Conservation (phyloP, 2,888 invertebrate genomes). For the Trachelus tabidus region DNA sequence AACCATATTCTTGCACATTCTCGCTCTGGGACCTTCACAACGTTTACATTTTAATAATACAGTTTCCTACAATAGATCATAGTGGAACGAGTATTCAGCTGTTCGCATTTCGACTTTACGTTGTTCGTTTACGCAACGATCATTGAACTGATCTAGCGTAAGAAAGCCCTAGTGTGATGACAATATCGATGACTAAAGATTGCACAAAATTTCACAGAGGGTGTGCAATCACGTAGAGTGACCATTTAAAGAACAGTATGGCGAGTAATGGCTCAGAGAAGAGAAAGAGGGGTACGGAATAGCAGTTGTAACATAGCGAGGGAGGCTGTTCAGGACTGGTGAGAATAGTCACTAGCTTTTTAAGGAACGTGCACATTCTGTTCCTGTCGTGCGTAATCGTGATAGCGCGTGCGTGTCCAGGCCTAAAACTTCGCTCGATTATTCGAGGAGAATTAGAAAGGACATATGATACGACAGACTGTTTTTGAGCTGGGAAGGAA, state of each 20-base stretch:
- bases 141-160: neutral
- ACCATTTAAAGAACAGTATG: neutral
- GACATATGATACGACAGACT: neutral
- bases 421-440: neutral
- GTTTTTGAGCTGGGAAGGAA: neutral
- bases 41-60: neutral
- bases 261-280: neutral
- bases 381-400: neutral
- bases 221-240: neutral
- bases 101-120: neutral
- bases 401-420: neutral
- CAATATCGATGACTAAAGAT: neutral
- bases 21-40: neutral
- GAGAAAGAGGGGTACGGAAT: neutral
- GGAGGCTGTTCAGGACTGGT: neutral
- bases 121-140: neutral
- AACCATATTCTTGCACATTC: constrained; percentile 4
- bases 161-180: neutral
- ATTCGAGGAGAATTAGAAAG: neutral
- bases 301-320: neutral
- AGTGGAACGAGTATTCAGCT: neutral
- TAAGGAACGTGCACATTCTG: neutral
- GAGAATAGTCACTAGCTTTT: neutral
- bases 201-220: neutral
- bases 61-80: neutral